Conservation (phyloP, 2,888 invertebrate genomes). For the Lycaena phlaeas region DNA sequence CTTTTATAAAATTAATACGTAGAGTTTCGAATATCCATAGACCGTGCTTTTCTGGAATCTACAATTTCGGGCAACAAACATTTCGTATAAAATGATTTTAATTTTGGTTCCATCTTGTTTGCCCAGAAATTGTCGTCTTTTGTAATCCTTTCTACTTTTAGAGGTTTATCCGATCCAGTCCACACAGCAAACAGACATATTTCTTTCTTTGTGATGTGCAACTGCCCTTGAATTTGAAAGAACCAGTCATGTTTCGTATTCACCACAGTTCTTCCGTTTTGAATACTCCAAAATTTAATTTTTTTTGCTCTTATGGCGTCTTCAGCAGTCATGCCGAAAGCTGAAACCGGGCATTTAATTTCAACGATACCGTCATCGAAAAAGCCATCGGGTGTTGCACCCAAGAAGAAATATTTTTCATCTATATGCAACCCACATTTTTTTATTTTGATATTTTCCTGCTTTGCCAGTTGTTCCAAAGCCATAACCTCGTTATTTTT, state of each 20-base stretch:
- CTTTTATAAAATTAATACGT: no score
- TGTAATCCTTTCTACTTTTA: slow-evolving; percentile 9
- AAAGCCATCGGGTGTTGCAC: slow-evolving; percentile 12
- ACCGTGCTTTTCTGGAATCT: neutral
- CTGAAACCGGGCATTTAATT: slow-evolving; percentile 8
- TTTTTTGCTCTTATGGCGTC: slow-evolving; percentile 10
- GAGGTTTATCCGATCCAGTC: slow-evolving; percentile 7
- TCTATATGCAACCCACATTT: slow-evolving; percentile 4
- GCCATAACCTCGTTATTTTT: slow-evolving; percentile 5
- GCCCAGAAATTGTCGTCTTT: slow-evolving; percentile 1
- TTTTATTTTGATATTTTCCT: slow-evolving; percentile 9
- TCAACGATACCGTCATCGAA: slow-evolving; percentile 10
- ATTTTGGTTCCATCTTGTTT: neutral
- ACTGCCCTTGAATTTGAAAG: slow-evolving; percentile 13
- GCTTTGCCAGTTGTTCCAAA: neutral
- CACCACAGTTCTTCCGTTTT: neutral
- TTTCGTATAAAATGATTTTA: neutral
- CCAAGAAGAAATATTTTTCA: slow-evolving; percentile 9
- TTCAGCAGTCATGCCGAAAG: slow-evolving; percentile 4
- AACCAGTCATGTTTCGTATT: slow-evolving; percentile 13
- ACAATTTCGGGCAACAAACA: slow-evolving; percentile 1
- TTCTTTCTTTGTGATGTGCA: slow-evolving; percentile 11
- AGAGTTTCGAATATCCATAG: neutral
- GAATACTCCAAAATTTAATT: slow-evolving; percentile 9
- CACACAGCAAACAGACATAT: slow-evolving; percentile 14